Evolutionary conservation across 1,140 invertebrate genomes (phyloP), one percentile per base, ranked within the genome.

Genomic region (Venustaconcha ellipsiformis): DNA sequence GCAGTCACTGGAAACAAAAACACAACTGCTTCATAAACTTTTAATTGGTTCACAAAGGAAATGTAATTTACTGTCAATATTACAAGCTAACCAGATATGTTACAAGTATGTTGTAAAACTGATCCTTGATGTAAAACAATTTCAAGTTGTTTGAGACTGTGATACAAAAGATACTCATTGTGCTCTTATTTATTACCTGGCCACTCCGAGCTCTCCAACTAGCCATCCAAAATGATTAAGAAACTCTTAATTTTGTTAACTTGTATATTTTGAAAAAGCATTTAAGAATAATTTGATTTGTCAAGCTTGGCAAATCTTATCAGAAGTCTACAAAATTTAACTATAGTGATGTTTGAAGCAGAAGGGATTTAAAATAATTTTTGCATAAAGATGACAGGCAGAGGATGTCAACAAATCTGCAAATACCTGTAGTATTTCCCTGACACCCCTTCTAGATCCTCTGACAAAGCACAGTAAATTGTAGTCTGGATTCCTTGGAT

Each of bases 381-480:
- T n/a, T 20, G 4, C 0, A 66, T 30, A 66, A 5, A 17, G 5
- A 23, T 17, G 0, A 30, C 6, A 11, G 17, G 17, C 5, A 11
- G 4, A 8, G 12, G 18, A n/a, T 62, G 59, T 11, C 59, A 14
- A 63, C 8, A n/a, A 11, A 23, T 62, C 13, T 20, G 37, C 57
- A 18, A 48, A n/a, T 80, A 87, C 84, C 82, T 85, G 82, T 94
- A 97, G 89, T 97, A 97, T 91, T 95, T 94, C 72, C 96, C 96
- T 48, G 89, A 93, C 1, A 94, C 92, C 65, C 92, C 92, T 65
- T 93, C 91, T 1, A 97, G 83, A 73, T 94, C 93, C 66, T 95
- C 93, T 14, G 94, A 93, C 30, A 87, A 78, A 75, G 87, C 82
- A 76, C 88, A 89, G 72, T 89, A 83, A 57, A 91, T 81, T n/a